Evolutionary conservation across 1,140 invertebrate genomes (phyloP).

Genomic region (Aphis craccivora): DNA sequence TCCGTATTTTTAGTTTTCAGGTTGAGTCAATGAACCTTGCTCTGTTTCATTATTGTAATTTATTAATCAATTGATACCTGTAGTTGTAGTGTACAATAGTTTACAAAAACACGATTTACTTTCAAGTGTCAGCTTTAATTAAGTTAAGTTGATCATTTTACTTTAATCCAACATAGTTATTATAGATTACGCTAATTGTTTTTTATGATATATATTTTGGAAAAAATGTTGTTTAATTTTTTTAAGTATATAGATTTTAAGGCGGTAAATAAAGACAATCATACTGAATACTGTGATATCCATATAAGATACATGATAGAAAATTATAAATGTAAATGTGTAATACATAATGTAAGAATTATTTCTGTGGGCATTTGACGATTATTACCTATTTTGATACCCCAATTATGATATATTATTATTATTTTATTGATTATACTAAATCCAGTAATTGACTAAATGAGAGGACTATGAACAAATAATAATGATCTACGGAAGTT

Average conservation of each 20-base stretch:
- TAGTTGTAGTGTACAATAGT: background rate
- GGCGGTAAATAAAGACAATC: too few species aligned
- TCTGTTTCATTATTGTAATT: background rate
- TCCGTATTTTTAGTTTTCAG: too few species aligned
- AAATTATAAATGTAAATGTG: background rate
- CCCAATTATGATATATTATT: background rate
- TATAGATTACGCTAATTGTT: background rate
- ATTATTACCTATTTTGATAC: background rate
- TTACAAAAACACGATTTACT: background rate
- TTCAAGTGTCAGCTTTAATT: background rate
- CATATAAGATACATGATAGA: background rate
- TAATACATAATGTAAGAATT: background rate
- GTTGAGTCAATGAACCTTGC: background rate
- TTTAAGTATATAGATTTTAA: background rate
- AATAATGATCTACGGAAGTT: background rate
- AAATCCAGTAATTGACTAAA: background rate
- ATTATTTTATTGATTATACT: background rate
- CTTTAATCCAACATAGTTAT: background rate
- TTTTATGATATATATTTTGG: background rate
- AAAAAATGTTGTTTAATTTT: background rate
- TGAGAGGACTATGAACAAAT: background rate
- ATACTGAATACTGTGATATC: too few species aligned
- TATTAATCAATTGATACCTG: background rate
- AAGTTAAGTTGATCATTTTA: background rate
- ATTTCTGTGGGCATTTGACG: background rate